Evolutionary conservation across 2,888 invertebrate species (phyloP).

Genomic region (Tubulanus polymorphus): DNA sequence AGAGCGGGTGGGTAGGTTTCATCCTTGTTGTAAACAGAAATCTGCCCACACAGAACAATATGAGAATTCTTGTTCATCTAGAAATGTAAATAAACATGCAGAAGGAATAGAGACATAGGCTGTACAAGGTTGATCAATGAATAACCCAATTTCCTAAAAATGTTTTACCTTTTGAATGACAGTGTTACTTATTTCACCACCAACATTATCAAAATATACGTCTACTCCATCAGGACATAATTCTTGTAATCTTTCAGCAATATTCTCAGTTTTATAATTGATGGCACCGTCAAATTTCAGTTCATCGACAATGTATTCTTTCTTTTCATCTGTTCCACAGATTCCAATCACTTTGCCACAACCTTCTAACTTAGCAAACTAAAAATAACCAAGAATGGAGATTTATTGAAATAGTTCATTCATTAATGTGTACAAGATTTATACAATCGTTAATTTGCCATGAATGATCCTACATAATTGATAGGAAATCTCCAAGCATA

Average conservation of each 20-base stretch:
- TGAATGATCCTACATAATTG: too few relatives aligned
- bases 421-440: too few relatives aligned
- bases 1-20: slow-evolving; percentile 52
- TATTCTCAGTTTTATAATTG: slow-evolving; percentile 48
- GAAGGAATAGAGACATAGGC: neutral
- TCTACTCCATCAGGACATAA: slow-evolving; percentile 49
- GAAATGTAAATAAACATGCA: slow-evolving; percentile 6
- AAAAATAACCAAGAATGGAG: slow-evolving; percentile 14
- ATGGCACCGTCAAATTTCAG: slow-evolving; percentile 49
- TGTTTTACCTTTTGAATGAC: slow-evolving; percentile 52
- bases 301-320: slow-evolving; percentile 36
- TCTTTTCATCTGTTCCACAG: slow-evolving; percentile 51
- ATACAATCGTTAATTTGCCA: too few relatives aligned
- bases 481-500: too few relatives aligned
- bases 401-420: too few relatives aligned
- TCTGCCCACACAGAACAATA: slow-evolving; percentile 54
- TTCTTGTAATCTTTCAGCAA: slow-evolving; percentile 31
- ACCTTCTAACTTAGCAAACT: slow-evolving; percentile 46
- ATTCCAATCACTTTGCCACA: slow-evolving; percentile 49
- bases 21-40: slow-evolving; percentile 52
- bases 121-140: too few relatives aligned
- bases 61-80: slow-evolving; percentile 49
- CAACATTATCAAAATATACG: slow-evolving; percentile 55
- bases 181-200: slow-evolving; percentile 48
- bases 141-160: too few relatives aligned